Percentiles rank a stretch among this genome's conserved stretches.
These are phyloP conservation scores for Calephelis perditalis DNA, from an alignment of 2,888 invertebrate genomes.

Conservation along the genomic window DNA sequence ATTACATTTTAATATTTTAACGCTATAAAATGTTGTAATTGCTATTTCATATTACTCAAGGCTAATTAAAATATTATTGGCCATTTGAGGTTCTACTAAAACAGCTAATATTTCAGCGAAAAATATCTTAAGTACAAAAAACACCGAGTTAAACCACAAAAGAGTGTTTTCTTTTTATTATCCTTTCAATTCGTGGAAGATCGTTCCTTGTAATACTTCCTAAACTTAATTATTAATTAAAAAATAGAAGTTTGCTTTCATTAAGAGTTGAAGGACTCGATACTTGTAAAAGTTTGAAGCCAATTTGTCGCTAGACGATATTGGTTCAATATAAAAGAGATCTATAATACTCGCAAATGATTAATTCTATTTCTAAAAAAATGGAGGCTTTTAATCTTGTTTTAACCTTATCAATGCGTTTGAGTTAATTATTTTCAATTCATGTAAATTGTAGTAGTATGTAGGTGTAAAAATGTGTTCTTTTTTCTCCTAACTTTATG, in stretches of 20 bases:
- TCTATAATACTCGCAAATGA: background rate
- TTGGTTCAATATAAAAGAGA: background rate
- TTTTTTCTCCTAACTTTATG: no score
- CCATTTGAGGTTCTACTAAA: background rate
- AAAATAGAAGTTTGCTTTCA: background rate
- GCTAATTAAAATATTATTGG: no score
- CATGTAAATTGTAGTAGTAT: no score
- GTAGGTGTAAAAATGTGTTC: no score
- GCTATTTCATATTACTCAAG: no score
- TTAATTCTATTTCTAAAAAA: background rate
- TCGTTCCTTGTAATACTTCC: background rate
- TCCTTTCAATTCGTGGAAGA: background rate
- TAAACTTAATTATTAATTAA: slow-evolving; percentile 2
- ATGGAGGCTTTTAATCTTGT: no score
- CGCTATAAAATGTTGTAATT: no score
- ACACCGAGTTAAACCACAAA: background rate
- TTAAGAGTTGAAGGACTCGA: background rate
- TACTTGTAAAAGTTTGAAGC: background rate
- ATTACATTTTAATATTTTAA: no score
- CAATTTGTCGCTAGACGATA: background rate
- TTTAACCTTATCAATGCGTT: no score
- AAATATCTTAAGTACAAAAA: background rate
- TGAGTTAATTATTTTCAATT: no score
- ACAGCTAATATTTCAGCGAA: background rate
- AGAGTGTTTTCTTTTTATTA: slow-evolving; percentile 2